phyloP scores from a whole-genome alignment of 2,113 vertebrate genomes.

The Antechinus stuartii region DNA sequence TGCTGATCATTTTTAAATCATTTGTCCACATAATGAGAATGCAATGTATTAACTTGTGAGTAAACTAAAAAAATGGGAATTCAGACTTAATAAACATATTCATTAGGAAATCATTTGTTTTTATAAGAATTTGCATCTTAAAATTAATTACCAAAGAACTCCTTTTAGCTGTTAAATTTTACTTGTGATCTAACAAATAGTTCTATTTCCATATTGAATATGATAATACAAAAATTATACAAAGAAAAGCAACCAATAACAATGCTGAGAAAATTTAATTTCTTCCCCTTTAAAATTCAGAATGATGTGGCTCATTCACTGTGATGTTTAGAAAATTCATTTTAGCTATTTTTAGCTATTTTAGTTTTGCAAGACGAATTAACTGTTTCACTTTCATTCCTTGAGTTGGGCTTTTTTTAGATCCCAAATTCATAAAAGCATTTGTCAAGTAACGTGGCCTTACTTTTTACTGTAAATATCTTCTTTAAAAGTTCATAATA shows the following conservation, averaged over 20 bases:
- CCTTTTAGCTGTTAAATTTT: neutral
- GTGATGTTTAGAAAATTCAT: neutral
- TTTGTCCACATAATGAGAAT: constrained; percentile 14
- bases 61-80: neutral
- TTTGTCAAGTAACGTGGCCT: constrained; percentile 43
- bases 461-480: neutral
- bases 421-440: constrained; percentile 29
- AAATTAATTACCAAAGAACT: neutral
- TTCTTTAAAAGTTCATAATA: constrained; percentile 10
- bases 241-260: neutral
- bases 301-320: neutral
- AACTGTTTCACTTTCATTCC: constrained; percentile 35
- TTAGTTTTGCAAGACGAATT: constrained; percentile 3
- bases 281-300: neutral
- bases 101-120: neutral
- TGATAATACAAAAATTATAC: neutral
- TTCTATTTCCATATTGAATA: neutral
- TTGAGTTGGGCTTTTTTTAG: constrained; percentile 35
- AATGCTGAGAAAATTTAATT: neutral
- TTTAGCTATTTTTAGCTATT: neutral
- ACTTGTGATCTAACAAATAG: neutral
- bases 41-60: neutral
- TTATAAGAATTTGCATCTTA: neutral
- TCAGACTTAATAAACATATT: neutral
- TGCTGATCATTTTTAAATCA: neutral